Percentiles rank a stretch among this genome's conserved stretches.
Conservation (phyloP, 2,113 vertebrate species). For the Pollachius pollachius region DNA sequence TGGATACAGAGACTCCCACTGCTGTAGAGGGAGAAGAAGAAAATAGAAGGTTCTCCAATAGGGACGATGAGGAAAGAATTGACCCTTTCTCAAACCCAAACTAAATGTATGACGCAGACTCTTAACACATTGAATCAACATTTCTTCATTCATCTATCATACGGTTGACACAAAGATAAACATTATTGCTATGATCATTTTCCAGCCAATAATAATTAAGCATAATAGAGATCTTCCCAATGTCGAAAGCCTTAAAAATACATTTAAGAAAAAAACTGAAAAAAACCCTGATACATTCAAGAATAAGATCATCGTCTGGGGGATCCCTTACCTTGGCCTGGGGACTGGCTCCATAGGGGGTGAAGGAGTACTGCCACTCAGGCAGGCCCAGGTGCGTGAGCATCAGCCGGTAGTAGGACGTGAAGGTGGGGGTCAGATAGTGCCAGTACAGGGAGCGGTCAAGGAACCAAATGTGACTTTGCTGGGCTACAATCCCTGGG, state of each 20-base stretch:
- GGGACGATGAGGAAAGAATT: neutral
- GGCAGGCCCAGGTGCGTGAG: slow-evolving; percentile 92
- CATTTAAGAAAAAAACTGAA: too few relatives aligned
- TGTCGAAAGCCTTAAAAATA: too few relatives aligned
- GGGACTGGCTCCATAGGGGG: slow-evolving; percentile 89
- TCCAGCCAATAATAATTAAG: neutral
- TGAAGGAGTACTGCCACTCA: slow-evolving; percentile 94
- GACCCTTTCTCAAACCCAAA: too few relatives aligned
- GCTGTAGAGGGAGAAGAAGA: slow-evolving; percentile 71
- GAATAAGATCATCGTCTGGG: too few relatives aligned
- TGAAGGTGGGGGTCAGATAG: slow-evolving; percentile 88
- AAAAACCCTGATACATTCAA: too few relatives aligned
- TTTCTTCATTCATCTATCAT: neutral
- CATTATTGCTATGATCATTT: neutral
- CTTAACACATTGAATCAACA: too few relatives aligned
- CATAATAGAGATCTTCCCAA: too few relatives aligned
- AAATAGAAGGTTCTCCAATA: slow-evolving; percentile 5
- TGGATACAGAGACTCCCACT: slow-evolving; percentile 96
- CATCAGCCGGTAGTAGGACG: slow-evolving; percentile 91
- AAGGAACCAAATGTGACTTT: slow-evolving; percentile 93
- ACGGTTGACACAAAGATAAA: neutral
- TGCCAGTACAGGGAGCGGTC: slow-evolving; percentile 94
- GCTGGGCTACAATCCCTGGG: slow-evolving; percentile 76
- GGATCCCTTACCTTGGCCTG: slow-evolving; percentile 85
- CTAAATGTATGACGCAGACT: too few relatives aligned